These are phyloP conservation scores for Nezara viridula DNA, from an alignment of 2,888 invertebrate genomes.

Conservation along the genomic window DNA sequence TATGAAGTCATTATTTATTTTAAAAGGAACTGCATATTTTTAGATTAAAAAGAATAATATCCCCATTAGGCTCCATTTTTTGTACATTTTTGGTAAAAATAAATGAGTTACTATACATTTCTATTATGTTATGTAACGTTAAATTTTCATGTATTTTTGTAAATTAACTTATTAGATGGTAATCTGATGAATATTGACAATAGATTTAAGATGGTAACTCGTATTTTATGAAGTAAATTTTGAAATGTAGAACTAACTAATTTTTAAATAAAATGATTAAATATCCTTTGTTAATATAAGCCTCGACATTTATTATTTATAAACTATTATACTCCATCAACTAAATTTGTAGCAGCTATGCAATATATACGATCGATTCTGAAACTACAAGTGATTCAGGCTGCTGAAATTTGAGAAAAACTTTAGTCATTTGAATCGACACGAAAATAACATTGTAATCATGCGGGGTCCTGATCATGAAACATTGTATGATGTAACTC, in stretches of 20 bases:
- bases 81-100: conserved; percentile 4
- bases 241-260: conserved; percentile 13
- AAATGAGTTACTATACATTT: not conserved
- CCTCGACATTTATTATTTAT: not conserved
- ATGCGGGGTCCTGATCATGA: too few species aligned
- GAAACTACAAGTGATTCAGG: too few species aligned
- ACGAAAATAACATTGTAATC: too few species aligned
- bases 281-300: not conserved
- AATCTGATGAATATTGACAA: not conserved
- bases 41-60: not conserved
- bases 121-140: not conserved
- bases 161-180: not conserved
- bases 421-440: too few species aligned
- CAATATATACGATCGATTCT: too few species aligned
- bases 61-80: not conserved
- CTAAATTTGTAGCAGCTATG: not conserved
- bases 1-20: not conserved
- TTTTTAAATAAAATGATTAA: conserved; percentile 18
- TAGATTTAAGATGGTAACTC: not conserved
- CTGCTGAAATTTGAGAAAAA: too few species aligned
- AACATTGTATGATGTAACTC: too few species aligned
- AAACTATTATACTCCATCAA: not conserved
- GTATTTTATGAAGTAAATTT: not conserved
- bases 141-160: conserved; percentile 19
- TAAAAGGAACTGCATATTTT: not conserved